Conservation (phyloP, 2,113 vertebrate genomes). For the Abramis brama region DNA sequence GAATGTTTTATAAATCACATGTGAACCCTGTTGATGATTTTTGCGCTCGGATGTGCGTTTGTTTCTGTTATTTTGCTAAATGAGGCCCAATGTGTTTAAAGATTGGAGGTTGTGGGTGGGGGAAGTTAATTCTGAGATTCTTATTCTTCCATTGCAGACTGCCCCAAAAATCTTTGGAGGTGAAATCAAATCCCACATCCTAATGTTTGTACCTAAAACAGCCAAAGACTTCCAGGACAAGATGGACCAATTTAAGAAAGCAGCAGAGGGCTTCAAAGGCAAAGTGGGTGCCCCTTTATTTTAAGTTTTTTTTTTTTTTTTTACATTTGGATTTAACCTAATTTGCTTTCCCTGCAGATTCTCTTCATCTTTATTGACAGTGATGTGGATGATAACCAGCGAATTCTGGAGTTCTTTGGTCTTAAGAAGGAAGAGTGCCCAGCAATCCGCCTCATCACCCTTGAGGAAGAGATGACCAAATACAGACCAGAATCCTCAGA, state of each 20-base stretch:
- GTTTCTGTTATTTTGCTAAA: too few species aligned
- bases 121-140: not conserved
- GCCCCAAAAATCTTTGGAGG: conserved; percentile 98
- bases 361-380: conserved; percentile 99
- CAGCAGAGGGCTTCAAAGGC: conserved; percentile 89
- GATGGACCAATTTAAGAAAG: conserved; percentile 89
- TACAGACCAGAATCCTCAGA: conserved; percentile 87
- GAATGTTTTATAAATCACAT: too few species aligned
- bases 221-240: conserved; percentile 86
- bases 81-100: not conserved
- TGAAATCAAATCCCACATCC: conserved; percentile 98
- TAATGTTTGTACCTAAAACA: conserved; percentile 92
- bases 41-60: too few species aligned
- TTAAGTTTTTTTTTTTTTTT: not conserved
- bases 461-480: conserved; percentile 99
- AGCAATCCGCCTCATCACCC: conserved; percentile 92
- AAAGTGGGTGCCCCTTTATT: conserved; percentile 74
- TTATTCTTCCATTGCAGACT: conserved; percentile 74
- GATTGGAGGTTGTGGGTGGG: not conserved
- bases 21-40: too few species aligned
- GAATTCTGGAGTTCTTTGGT: conserved; percentile 97
- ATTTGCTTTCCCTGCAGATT: conserved; percentile 77
- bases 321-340: fast-evolving
- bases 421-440: conserved; percentile 97
- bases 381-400: conserved; percentile 92